Evolutionary conservation across 2,888 invertebrate species (phyloP), one percentile per base, ranked within the genome.

Genomic region (Tachina fera): DNA sequence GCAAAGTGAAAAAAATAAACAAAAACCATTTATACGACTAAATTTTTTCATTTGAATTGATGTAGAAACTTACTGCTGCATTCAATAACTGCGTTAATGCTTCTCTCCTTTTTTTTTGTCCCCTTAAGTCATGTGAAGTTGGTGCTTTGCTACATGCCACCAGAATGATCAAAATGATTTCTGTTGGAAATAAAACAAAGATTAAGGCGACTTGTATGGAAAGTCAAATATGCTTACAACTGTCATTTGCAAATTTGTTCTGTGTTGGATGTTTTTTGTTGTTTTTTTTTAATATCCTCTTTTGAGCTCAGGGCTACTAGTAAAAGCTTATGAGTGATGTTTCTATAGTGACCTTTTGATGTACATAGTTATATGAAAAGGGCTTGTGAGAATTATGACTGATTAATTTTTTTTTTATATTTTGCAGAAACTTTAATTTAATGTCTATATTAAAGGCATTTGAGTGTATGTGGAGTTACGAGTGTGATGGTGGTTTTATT

Each of bases 111-210:
- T 31, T 6, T 31, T 31, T 31, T 31, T 31, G 31, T 31, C 6
- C 31, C 31, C 19, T 51, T 51, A 14, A 10, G 49, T n/a, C 39
- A 39, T 14, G 31, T 22, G 49, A 5, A 13, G 4, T 60, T 43
- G 19, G 8, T 61, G 31, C 13, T 47, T 49, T 19, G 10, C 9
- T 16, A 31, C 6, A 31, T 51, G 19, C 9, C 49, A 41, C 43
- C 19, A 19, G 5, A 65, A 63, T 31, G 31, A 14, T 14, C 31
- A 31, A 31, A 31, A 31, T 31, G 6, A 63, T 75, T 53, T 75
- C 43, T 51, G 53, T 53, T 63, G 45, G 74, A 47, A 63, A 75
- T 63, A 53, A 75, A 65, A 41, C n/a, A 53, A 43, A 53, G 43
- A 63, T 75, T 75, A 65, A 65, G 11, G 13, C 11, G 31, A 22